Percentiles rank a stretch among this genome's conserved stretches.
These are phyloP conservation scores for Corvus cornix DNA, from an alignment of 2,113 vertebrate species.

Conservation along the genomic window DNA sequence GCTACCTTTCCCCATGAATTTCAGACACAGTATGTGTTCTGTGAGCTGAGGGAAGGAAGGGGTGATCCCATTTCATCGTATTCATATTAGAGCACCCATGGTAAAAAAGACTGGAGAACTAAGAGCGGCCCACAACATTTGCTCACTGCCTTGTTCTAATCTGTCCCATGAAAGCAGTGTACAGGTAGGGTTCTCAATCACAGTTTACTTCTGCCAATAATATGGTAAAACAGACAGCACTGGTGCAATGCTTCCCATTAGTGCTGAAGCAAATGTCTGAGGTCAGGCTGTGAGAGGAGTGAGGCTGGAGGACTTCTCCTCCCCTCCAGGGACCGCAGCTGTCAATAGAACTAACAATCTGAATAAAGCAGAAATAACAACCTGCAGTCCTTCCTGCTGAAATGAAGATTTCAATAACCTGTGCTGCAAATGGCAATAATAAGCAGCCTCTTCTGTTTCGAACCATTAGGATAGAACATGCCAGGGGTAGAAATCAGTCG, in stretches of 20 bases:
- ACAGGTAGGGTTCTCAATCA: background rate
- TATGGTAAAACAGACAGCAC: background rate
- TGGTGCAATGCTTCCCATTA: background rate
- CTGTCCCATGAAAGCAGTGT: background rate
- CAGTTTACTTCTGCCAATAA: background rate
- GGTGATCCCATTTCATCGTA: background rate
- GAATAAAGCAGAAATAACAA: conserved; percentile 13
- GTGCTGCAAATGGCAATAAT: background rate
- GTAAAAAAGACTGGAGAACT: background rate
- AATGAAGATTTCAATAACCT: conserved; percentile 22
- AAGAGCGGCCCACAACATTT: background rate
- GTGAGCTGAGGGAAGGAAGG: background rate
- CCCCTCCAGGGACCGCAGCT: rapidly evolving
- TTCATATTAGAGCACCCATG: background rate
- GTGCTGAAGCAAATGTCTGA: background rate
- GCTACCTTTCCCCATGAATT: background rate
- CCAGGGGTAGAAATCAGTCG: background rate
- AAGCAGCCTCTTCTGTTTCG: background rate
- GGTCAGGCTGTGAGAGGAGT: background rate
- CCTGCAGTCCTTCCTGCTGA: background rate
- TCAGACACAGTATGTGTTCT: background rate
- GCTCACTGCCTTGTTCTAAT: background rate
- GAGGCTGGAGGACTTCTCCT: background rate
- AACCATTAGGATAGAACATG: background rate
- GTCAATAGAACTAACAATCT: background rate